Base-by-base conservation (phyloP, 2,113 vertebrate species). In the Platanista minor region DNA sequence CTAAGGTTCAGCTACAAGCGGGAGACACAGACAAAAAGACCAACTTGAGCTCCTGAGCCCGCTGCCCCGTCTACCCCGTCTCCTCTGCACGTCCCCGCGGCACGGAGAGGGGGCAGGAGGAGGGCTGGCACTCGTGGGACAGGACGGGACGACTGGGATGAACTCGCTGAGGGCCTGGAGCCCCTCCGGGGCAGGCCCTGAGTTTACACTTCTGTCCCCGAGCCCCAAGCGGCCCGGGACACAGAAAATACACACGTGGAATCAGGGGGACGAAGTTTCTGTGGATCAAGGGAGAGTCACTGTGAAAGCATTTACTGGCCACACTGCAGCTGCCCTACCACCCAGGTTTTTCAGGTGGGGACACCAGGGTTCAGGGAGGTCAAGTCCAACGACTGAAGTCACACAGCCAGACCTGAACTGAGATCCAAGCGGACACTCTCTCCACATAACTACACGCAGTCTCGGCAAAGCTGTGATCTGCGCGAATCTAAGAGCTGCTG, bases 1-100 rank as follows among this genome's bases (percentile, higher is more conserved):
- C 98, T 99, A 64, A 99, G 99, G 98, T 99, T 99, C 97, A 99
- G 99, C 99, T 99, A 94, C 14, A 62, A n/a, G 93, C 86, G 0
- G 93, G 59, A 29, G 49, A 59, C 39, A 97, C 62, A 95, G 78
- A 94, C 21, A 98, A 31, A 94, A 84, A 87, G 61, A 92, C n/a
- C 3, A 82, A 67, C 49, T 78, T 98, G 36, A 98, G 75, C 36
- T 3, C 25, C 25, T 4, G 25, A 36, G 46, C 18, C 67, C 7
- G 13, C 18, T 1, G 66, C 9, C 33, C 69, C 8, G 0, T 6
- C 31, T 36, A 8, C 6, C 29, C 21, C 46, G 59, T 20, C 5
- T 20, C n/a, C 25, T 2, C 52, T 11, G 52, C 61, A 8, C 0
- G 0, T 15, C 25, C 57, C 33, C 2, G 29, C 11, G 31, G 31